phyloP scores from a whole-genome alignment of 2,797 vertebrate genomes.

The Eupleurogrammus muticus region DNA sequence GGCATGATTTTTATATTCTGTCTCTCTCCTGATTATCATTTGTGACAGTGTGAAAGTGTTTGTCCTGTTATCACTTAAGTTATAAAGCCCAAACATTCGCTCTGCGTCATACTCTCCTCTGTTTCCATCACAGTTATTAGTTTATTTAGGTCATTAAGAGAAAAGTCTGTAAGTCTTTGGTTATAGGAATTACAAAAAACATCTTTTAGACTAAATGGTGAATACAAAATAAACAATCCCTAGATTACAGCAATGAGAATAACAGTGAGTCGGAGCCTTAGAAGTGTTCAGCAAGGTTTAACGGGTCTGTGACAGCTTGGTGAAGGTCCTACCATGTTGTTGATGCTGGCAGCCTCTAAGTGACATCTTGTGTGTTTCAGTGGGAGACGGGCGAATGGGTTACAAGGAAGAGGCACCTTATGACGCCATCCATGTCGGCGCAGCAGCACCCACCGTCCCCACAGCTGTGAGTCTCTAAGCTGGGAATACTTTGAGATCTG shows the following conservation, averaged over 20 bases:
- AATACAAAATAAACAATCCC: background rate
- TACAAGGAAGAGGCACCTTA: conserved; percentile 92
- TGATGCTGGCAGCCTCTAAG: background rate
- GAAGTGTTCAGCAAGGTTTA: background rate
- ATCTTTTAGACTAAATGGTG: background rate
- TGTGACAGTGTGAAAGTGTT: no score
- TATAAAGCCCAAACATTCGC: no score
- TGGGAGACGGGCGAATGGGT: conserved; percentile 96
- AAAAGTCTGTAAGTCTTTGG: no score
- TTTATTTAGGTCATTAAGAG: no score
- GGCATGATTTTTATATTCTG: no score
- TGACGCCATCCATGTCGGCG: conserved; percentile 98
- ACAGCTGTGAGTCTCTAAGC: conserved; percentile 90
- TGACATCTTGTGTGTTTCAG: conserved; percentile 79
- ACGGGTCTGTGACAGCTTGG: background rate
- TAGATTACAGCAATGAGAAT: background rate
- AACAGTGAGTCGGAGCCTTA: background rate
- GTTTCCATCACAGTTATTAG: no score
- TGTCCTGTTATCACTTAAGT: no score
- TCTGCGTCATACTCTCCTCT: no score
- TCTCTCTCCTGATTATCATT: no score
- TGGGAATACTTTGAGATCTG: background rate
- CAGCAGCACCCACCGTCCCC: conserved; percentile 94
- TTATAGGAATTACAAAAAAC: no score
- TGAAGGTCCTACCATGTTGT: background rate